Evolutionary conservation across 2,888 invertebrate species (phyloP).

Genomic region (Blera fallax): DNA sequence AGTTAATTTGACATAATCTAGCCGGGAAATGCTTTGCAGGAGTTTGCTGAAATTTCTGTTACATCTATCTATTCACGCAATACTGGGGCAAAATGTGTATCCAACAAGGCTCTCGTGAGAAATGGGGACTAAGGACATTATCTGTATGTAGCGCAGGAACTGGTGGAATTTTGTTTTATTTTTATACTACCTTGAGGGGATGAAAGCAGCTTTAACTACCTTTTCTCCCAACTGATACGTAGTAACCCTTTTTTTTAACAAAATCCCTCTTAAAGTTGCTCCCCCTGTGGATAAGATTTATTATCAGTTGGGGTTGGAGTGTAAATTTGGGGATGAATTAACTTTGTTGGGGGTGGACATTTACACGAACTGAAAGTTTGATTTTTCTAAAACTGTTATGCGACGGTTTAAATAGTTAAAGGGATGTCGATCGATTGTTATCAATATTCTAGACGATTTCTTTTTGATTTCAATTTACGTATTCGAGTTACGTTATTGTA

Average conservation of each 20-base stretch:
- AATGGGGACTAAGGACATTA: conserved; percentile 35
- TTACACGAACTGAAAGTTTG: background rate
- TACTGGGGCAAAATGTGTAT: conserved; percentile 19
- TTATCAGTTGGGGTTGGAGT: conserved; percentile 22
- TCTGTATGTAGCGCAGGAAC: conserved; percentile 19
- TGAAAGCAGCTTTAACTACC: conserved; percentile 16
- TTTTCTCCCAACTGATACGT: conserved; percentile 19
- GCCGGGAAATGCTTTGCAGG: conserved; percentile 59
- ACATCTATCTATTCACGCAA: conserved; percentile 2
- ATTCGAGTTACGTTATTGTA: no score
- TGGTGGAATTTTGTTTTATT: background rate
- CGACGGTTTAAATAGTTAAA: background rate
- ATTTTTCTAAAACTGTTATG: background rate
- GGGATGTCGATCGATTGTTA: background rate
- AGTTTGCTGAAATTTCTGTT: conserved; percentile 57
- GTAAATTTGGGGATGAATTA: conserved; percentile 1
- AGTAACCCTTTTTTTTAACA: background rate
- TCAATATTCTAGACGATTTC: background rate
- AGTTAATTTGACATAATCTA: conserved; percentile 71
- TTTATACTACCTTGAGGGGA: background rate
- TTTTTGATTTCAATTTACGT: no score
- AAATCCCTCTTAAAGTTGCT: background rate
- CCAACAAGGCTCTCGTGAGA: conserved; percentile 9
- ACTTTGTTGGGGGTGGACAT: background rate
- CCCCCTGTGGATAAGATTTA: conserved; percentile 14